Base-by-base conservation (phyloP, 2,888 invertebrate species). In the Buathra laborator region DNA sequence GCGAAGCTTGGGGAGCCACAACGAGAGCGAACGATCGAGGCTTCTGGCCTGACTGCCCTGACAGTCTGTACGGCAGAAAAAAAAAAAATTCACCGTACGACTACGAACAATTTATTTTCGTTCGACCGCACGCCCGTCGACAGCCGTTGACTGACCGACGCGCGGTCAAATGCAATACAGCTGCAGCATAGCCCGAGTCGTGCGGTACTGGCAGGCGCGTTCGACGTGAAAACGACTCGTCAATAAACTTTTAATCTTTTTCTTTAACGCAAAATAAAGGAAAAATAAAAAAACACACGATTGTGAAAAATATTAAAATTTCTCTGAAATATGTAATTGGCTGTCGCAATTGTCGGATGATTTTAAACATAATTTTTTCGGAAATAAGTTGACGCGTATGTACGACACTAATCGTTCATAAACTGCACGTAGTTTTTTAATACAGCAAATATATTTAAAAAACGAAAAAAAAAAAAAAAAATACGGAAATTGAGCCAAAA, bases 71-170 rank as follows among this genome's bases (percentile, higher is more conserved):
- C 29, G 29, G 46, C 37, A 56, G 43, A 59, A 32, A 37, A 9
- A 29, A 48, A 24, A 53, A 77, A 77, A 72, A 84, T 14, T 43
- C 51, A 53, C 51, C 46, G 43, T 19, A 68, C 75, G 77, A 77
- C 53, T 76, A 70, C 80, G 80, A 84, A 81, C 84, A 86, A 86
- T 86, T 86, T 84, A 84, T 86, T 82, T 84, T 84, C 83, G 66
- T 80, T 84, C 81, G 80, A 72, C 67, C 76, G 77, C 72, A 72
- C 44, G 76, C 62, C 53, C 68, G 84, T 85, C 70, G 79, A 82
- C 80, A 80, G 82, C 75, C 81, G 62, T 79, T 84, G 84, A 84
- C 84, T 86, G 84, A 86, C 81, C 81, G 81, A 82, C 81, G 81
- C 37, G 37, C 72, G 67, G 56, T 80, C 66, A 74, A 46, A 59